Evolutionary conservation across 2,113 vertebrate species (phyloP), one percentile per base, ranked within the genome.

Genomic region (Pimephales promelas): DNA sequence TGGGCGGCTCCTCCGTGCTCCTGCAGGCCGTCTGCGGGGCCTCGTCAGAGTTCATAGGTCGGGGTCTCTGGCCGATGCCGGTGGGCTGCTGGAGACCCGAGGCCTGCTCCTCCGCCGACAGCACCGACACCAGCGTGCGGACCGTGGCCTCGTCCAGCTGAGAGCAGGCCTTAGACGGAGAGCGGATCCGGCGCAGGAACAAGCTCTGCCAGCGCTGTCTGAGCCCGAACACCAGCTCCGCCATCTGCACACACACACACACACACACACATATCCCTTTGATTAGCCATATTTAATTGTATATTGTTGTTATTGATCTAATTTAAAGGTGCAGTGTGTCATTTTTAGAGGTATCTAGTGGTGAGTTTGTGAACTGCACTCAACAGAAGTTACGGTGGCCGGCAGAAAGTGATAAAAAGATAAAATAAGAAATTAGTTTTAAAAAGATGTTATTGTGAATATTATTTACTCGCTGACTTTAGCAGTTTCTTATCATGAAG

Each of bases 181-280:
- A 92, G 82, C 92, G 94, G 92, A 98, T 97, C 71, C 95, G 93
- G 59, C 95, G 94, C 85, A 96, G 88, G 90, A 99, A 97, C 86
- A 99, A 90, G 75, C 92, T 95, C 10, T 98, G 95, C 98, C 97
- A 99, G 88, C 97, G 98, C 83, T 97, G 95, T 78, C 96, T 95
- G 49, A 99, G 93, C 78, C 97, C 95, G 49, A 96, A 92, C 86
- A 97, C 88, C 84, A 95, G 92, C 83, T 70, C 92, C 85, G 97
- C 96, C 87, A 90, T 93, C 98, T 99, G 85, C 71, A 4, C 24
- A 47, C 28, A 49, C 1, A 61, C 40, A 57, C 31, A 45, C 22
- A 66, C 6, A 49, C 10, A n/a, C 3, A 47, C 13, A n/a, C n/a
- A n/a, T 28, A 28, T 28, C 28, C 28, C 28, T 28, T 49, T 49